Percentiles rank a stretch among this genome's conserved stretches.
Evolutionary conservation across 2,797 vertebrate species (phyloP).

Genomic region (Margarornis squamiger): DNA sequence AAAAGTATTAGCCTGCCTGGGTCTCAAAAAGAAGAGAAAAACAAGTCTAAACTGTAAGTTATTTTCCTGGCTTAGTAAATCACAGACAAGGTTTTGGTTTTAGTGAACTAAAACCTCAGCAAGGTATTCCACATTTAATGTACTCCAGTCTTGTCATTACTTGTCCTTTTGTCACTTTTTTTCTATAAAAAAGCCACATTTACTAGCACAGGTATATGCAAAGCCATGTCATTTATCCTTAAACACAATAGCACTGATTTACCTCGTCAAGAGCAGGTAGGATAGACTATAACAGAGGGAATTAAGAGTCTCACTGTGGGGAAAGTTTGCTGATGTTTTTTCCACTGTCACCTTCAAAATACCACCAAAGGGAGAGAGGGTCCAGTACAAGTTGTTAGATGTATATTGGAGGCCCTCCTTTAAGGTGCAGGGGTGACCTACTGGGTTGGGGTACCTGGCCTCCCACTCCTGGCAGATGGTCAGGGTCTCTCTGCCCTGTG

Average conservation of each 20-base stretch:
- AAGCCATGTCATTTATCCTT: not conserved
- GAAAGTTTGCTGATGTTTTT: not conserved
- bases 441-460: not conserved
- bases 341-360: not conserved
- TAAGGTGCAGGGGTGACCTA: not conserved
- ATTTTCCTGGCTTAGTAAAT: slow-evolving; percentile 53
- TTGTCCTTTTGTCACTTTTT: not conserved
- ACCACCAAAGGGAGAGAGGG: not conserved
- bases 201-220: not conserved
- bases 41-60: slow-evolving; percentile 17
- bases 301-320: not conserved
- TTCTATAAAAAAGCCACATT: not conserved
- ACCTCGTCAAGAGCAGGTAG: not conserved
- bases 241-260: not conserved
- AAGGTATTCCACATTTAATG: not conserved
- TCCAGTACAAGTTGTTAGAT: no score
- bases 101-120: slow-evolving; percentile 2
- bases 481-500: not conserved
- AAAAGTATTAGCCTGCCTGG: slow-evolving; percentile 22
- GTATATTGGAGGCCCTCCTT: not conserved
- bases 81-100: not conserved
- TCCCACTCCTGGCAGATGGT: not conserved
- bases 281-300: not conserved
- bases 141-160: not conserved
- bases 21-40: slow-evolving; percentile 19